Percentiles rank a stretch among this genome's conserved stretches.
Conservation (phyloP, 2,888 invertebrate species). For the Xiphydria camelus region DNA sequence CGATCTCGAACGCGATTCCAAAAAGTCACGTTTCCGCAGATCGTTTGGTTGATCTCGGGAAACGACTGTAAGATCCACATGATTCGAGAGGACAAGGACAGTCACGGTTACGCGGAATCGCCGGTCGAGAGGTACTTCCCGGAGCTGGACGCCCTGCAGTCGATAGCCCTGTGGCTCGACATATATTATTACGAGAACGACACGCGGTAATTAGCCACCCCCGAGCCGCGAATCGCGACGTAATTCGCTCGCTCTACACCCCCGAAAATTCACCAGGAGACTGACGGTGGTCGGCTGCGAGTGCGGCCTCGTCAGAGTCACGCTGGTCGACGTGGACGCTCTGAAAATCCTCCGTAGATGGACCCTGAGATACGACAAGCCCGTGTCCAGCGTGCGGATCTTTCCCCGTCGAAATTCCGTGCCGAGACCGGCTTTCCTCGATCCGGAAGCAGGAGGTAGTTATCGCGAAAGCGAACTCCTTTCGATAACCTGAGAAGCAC, state of each 20-base stretch:
- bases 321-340: slow-evolving; percentile 59
- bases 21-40: slow-evolving; percentile 54
- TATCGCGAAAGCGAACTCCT: too few relatives aligned
- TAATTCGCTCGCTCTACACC: too few relatives aligned
- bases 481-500: too few relatives aligned
- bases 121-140: slow-evolving; percentile 64
- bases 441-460: slow-evolving; percentile 4
- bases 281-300: slow-evolving; percentile 66
- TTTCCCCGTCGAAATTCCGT: slow-evolving; percentile 47
- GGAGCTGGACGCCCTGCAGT: slow-evolving; percentile 62
- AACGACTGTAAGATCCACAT: slow-evolving; percentile 69
- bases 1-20: too few relatives aligned
- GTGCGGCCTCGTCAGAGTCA: slow-evolving; percentile 64
- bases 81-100: slow-evolving; percentile 64
- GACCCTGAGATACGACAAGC: slow-evolving; percentile 62
- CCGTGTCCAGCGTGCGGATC: slow-evolving; percentile 62
- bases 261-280: too few relatives aligned
- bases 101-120: slow-evolving; percentile 64
- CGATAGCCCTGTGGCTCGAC: slow-evolving; percentile 63
- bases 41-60: slow-evolving; percentile 68
- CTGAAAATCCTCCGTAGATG: slow-evolving; percentile 60
- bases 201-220: slow-evolving; percentile 55
- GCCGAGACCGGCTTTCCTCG: slow-evolving; percentile 36
- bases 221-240: too few relatives aligned
- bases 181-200: slow-evolving; percentile 59